A percentile compares a stretch with the other conserved stretches of the same genome.
Conservation (phyloP, 1,140 invertebrate genomes). For the Eubasilissa regina region DNA sequence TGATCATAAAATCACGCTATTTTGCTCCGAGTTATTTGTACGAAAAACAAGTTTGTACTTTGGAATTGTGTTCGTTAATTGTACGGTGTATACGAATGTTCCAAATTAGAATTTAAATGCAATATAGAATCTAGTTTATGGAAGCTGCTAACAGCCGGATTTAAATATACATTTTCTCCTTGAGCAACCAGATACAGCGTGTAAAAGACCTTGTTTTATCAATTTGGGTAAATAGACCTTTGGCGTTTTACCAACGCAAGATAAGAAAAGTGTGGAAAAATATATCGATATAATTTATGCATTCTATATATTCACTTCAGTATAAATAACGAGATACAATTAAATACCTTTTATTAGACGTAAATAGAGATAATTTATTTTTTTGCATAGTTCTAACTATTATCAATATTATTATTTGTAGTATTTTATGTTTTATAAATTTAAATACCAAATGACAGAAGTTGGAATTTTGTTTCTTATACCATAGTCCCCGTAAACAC, state of each 20-base stretch:
- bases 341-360: too few relatives aligned
- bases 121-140: slow-evolving; percentile 31
- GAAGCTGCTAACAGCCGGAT: neutral
- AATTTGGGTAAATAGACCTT: neutral
- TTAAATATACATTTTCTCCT: slow-evolving; percentile 25
- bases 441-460: too few relatives aligned
- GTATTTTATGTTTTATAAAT: too few relatives aligned
- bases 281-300: too few relatives aligned
- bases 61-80: slow-evolving; percentile 8
- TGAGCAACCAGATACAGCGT: neutral
- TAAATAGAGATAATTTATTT: too few relatives aligned
- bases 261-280: neutral
- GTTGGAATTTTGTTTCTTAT: too few relatives aligned
- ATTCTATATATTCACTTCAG: too few relatives aligned
- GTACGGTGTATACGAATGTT: slow-evolving; percentile 26
- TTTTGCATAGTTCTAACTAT: too few relatives aligned
- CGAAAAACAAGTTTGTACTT: slow-evolving; percentile 19
- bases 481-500: too few relatives aligned
- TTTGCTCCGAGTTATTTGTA: slow-evolving; percentile 24
- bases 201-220: neutral
- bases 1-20: neutral
- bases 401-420: too few relatives aligned
- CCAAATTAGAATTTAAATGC: slow-evolving; percentile 25
- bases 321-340: too few relatives aligned
- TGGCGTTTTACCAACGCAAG: neutral